Evolutionary conservation across 2,113 vertebrate species (phyloP).

Genomic region (Zonotrichia leucophrys): DNA sequence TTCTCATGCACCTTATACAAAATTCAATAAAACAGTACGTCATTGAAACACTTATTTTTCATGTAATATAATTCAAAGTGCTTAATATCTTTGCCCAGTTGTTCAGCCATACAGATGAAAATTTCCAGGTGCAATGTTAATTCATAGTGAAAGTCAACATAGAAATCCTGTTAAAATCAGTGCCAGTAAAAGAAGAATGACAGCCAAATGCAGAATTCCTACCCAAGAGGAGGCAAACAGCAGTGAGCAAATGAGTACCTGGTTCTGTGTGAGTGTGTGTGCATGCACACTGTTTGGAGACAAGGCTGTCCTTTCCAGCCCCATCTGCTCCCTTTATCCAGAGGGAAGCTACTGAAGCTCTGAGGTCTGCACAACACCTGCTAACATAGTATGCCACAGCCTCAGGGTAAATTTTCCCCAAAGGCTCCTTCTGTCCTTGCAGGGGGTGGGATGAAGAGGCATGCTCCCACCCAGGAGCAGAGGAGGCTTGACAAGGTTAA

Average conservation of each 20-base stretch:
- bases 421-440: neutral
- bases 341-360: neutral
- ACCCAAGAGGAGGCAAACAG: neutral
- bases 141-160: neutral
- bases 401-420: neutral
- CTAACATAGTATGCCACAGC: neutral
- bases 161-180: neutral
- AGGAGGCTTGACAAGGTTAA: neutral
- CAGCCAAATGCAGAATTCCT: neutral
- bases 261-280: neutral
- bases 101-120: neutral
- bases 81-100: neutral
- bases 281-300: neutral
- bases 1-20: neutral
- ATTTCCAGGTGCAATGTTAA: neutral
- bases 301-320: neutral
- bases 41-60: neutral
- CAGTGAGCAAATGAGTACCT: neutral
- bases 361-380: neutral
- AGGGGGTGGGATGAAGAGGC: neutral
- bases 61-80: neutral
- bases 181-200: neutral
- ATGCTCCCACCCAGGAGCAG: neutral
- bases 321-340: neutral
- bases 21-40: neutral